Percentiles rank a stretch among this genome's conserved stretches.
Conservation (phyloP, 1,140 invertebrate species). For the Drosophila pachea region DNA sequence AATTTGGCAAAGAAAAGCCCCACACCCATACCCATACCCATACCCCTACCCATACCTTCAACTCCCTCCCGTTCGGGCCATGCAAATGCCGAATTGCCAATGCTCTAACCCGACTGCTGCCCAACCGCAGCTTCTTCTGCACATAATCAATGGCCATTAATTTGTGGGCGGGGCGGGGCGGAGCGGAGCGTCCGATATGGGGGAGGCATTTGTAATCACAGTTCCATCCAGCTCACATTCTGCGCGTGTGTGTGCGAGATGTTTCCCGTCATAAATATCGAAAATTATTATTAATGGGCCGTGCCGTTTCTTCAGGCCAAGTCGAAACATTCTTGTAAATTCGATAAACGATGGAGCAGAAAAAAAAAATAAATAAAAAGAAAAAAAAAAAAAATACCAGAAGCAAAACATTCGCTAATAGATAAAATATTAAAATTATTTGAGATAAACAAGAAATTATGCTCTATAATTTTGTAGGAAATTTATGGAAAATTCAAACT, state of each 20-base stretch:
- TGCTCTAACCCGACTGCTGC: conserved; percentile 43
- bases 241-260: conserved; percentile 44
- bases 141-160: conserved; percentile 57
- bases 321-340: conserved; percentile 46
- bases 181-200: conserved; percentile 15
- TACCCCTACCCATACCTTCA: background rate
- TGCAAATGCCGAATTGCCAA: conserved; percentile 67
- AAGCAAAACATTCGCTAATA: background rate
- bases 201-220: conserved; percentile 68
- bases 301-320: conserved; percentile 34
- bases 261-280: conserved; percentile 76
- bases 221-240: conserved; percentile 68
- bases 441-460: too few relatives aligned
- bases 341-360: conserved; percentile 8
- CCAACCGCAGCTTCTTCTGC: conserved; percentile 18
- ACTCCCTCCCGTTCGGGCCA: conserved; percentile 21
- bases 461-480: too few relatives aligned
- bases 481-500: too few relatives aligned
- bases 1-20: conserved; percentile 57
- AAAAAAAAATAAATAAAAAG: background rate
- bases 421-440: background rate
- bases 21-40: conserved; percentile 14
- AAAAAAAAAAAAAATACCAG: background rate
- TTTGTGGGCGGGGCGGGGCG: conserved; percentile 38
- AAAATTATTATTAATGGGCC: conserved; percentile 75